Percentiles rank a stretch among this genome's conserved stretches.
Conservation (phyloP, 2,113 vertebrate species). For the Thalassarche chlororhynchos region DNA sequence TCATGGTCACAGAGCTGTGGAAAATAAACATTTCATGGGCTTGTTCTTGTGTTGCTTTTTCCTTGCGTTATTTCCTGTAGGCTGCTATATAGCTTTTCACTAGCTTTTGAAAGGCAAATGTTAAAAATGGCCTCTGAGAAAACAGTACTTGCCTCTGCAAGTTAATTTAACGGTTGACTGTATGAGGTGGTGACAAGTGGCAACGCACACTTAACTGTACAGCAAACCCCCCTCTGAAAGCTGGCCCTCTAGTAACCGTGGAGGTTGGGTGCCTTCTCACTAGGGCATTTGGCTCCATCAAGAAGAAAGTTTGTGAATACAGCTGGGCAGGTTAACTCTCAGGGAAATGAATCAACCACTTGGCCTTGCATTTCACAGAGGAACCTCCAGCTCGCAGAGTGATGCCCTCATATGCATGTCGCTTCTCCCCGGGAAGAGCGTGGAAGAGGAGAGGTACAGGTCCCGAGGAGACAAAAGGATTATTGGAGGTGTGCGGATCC, state of each 20-base stretch:
- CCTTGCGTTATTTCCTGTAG: not conserved
- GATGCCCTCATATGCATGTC: accelerated
- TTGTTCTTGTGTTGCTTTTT: not conserved
- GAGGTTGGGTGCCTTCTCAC: not conserved
- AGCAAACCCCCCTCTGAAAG: not conserved
- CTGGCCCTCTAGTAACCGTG: not conserved
- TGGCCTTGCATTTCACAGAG: not conserved
- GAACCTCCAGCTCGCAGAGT: not conserved
- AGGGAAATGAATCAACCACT: not conserved
- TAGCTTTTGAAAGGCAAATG: not conserved
- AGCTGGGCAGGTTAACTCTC: not conserved
- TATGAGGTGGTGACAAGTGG: not conserved
- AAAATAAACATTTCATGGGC: not conserved
- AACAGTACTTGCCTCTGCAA: not conserved
- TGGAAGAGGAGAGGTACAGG: not conserved
- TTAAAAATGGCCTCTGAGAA: not conserved
- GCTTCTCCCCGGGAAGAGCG: accelerated
- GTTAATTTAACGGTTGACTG: not conserved
- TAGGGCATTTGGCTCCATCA: not conserved
- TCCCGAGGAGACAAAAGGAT: not conserved
- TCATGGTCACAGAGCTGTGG: not conserved
- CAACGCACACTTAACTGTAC: accelerated
- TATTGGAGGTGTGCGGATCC: no score
- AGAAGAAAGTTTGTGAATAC: not conserved
- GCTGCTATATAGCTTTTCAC: not conserved